Evolutionary conservation across 1,140 invertebrate species (phyloP).

Genomic region (Lordiphosa mommai): DNA sequence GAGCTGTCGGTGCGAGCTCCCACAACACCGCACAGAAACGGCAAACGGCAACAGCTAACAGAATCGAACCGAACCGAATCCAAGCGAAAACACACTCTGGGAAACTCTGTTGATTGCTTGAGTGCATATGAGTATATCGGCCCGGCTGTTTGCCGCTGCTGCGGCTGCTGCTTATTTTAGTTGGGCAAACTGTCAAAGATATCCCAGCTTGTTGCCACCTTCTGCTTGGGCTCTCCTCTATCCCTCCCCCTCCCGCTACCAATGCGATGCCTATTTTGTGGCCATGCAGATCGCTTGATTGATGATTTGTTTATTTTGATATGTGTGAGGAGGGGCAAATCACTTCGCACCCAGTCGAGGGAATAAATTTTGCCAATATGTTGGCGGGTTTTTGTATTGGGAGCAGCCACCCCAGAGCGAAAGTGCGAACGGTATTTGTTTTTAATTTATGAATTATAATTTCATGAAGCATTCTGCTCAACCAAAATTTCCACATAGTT

Average conservation of each 20-base stretch:
- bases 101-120: conserved; percentile 63
- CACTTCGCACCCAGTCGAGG: conserved; percentile 55
- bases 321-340: conserved; percentile 39
- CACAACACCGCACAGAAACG: conserved; percentile 9
- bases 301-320: conserved; percentile 79
- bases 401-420: conserved; percentile 45
- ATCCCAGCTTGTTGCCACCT: conserved; percentile 52
- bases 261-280: conserved; percentile 20
- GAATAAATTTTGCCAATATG: conserved; percentile 51
- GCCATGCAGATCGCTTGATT: conserved; percentile 68
- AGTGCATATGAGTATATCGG: conserved; percentile 57
- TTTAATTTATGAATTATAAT: conserved; percentile 72
- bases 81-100: not conserved
- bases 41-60: conserved; percentile 8
- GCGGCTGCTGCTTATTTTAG: conserved; percentile 45
- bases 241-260: not conserved
- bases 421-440: conserved; percentile 42
- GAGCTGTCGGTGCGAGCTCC: conserved; percentile 11
- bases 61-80: not conserved
- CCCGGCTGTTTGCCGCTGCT: conserved; percentile 40
- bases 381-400: conserved; percentile 31
- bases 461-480: conserved; percentile 30
- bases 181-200: conserved; percentile 73
- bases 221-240: not conserved
- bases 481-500: conserved; percentile 34